Conservation (phyloP, 2,888 invertebrate species). For the Phaedon cochleariae region DNA sequence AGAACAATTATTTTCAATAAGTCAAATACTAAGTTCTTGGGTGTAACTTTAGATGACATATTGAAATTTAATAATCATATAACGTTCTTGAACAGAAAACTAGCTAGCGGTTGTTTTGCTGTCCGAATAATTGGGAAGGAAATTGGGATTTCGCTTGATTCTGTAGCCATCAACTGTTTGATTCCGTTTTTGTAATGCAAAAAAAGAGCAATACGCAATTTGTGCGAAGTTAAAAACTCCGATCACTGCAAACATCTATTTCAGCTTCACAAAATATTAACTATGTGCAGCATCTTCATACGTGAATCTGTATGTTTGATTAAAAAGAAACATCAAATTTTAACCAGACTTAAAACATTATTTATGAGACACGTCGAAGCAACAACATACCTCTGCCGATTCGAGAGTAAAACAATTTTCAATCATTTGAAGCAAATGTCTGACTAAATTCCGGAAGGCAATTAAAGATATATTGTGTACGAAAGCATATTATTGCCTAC, state of each 20-base stretch:
- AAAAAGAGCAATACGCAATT: not conserved
- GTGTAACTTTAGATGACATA: no score
- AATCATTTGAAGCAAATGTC: not conserved
- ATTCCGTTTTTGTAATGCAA: no score
- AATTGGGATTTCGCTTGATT: no score
- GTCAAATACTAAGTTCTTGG: no score
- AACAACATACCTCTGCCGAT: not conserved
- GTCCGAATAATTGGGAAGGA: no score
- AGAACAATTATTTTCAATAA: no score
- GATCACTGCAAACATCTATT: not conserved
- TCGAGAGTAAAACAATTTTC: not conserved
- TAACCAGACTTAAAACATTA: not conserved
- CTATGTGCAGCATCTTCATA: not conserved
- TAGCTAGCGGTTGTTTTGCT: no score
- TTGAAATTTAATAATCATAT: no score
- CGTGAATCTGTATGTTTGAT: not conserved
- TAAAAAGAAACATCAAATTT: not conserved
- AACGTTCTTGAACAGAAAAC: no score
- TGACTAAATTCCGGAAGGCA: not conserved
- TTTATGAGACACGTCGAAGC: not conserved
- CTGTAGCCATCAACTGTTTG: no score
- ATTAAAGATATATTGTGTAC: not conserved
- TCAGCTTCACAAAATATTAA: not conserved
- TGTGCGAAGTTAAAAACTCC: not conserved
- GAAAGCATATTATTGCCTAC: not conserved